phyloP scores from a whole-genome alignment of 2,113 vertebrate species.

The Brevimyrus niger region DNA sequence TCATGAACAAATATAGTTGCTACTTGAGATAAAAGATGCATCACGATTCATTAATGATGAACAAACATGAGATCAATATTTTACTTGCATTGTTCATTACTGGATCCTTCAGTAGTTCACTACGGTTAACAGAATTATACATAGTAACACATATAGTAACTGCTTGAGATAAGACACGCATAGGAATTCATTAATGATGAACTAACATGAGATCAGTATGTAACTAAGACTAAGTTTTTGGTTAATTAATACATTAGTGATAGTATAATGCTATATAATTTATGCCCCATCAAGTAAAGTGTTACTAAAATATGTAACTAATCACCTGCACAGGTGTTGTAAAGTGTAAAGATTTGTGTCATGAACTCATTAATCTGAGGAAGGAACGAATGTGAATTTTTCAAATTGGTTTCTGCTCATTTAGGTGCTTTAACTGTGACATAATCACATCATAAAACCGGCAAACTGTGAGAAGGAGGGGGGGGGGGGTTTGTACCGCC shows the following conservation, averaged over 20 bases:
- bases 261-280: background rate
- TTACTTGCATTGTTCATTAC: background rate
- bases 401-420: background rate
- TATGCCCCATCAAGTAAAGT: background rate
- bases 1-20: background rate
- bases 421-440: constrained; percentile 35
- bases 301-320: background rate
- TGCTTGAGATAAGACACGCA: background rate
- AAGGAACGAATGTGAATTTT: constrained; percentile 39
- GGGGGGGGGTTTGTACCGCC: constrained; percentile 15
- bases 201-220: background rate
- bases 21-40: background rate
- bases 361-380: constrained; percentile 43
- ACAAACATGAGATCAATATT: background rate
- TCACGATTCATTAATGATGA: background rate
- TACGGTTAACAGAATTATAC: background rate
- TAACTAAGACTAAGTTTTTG: background rate
- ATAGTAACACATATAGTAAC: background rate
- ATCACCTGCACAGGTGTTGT: background rate
- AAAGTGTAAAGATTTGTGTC: background rate
- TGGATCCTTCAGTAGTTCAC: background rate
- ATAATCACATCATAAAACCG: constrained; percentile 5
- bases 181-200: background rate
- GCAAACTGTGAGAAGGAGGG: background rate
- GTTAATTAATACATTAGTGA: background rate